Evolutionary conservation across 2,797 vertebrate genomes (phyloP).

Genomic region (Hippocampus kuda): DNA sequence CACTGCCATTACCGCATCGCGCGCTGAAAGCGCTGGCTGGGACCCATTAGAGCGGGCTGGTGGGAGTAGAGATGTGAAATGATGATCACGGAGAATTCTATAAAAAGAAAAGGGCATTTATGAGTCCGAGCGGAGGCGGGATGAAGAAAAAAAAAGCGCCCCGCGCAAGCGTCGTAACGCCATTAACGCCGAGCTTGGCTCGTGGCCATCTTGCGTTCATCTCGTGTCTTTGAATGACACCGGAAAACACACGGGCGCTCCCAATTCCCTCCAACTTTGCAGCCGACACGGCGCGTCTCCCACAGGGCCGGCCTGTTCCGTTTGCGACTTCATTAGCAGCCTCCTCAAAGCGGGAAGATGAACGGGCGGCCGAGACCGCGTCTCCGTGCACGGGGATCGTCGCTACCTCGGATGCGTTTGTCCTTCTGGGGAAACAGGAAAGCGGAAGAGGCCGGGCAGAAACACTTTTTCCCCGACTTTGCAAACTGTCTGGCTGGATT

Average conservation of each 20-base stretch:
- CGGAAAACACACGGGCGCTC: constrained; percentile 67
- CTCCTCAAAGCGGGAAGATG: constrained; percentile 68
- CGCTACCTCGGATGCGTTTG: constrained; percentile 27
- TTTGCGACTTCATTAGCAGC: constrained; percentile 72
- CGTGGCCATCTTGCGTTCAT: constrained; percentile 62
- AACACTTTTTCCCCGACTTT: constrained; percentile 2
- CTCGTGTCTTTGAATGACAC: constrained; percentile 68
- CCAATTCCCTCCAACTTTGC: constrained; percentile 64
- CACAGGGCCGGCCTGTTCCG: constrained; percentile 65
- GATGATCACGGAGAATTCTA: constrained; percentile 59
- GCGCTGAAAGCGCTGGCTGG: constrained; percentile 46
- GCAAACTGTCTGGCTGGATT: background rate
- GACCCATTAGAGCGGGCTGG: constrained; percentile 57
- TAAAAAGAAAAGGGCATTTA: constrained; percentile 60
- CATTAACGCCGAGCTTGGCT: constrained; percentile 44
- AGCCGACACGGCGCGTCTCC: constrained; percentile 51
- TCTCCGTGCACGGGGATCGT: constrained; percentile 47
- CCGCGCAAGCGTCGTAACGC: constrained; percentile 36
- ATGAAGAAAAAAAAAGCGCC: constrained; percentile 34
- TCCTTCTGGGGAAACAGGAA: constrained; percentile 28
- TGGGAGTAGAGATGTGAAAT: constrained; percentile 53
- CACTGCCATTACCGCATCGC: constrained; percentile 55
- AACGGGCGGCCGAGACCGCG: too few relatives aligned
- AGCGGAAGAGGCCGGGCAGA: constrained; percentile 26
- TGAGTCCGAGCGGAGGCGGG: constrained; percentile 54